phyloP scores from a whole-genome alignment of 1,140 invertebrate genomes.

The Caenorhabditis latens region DNA sequence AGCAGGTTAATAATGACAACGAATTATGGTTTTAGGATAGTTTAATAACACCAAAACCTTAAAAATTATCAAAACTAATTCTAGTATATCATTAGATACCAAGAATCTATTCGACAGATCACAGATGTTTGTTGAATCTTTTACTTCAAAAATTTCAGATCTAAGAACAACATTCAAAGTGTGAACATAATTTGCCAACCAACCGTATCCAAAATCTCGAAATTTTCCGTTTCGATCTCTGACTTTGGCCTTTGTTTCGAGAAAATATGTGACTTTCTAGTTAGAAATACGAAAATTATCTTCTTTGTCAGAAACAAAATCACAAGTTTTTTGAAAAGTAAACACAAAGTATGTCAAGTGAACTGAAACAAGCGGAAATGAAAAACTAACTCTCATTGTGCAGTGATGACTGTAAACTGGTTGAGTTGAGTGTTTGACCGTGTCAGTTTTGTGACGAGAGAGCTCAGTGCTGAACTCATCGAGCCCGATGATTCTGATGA shows the following conservation, averaged over 20 bases:
- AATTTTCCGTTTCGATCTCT: background rate
- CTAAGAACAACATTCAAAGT: too few species aligned
- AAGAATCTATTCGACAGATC: too few species aligned
- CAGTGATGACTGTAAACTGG: conserved; percentile 45
- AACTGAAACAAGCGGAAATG: background rate
- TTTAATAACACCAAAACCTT: too few species aligned
- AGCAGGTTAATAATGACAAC: too few species aligned
- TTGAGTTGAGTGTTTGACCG: conserved; percentile 35
- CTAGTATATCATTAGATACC: too few species aligned
- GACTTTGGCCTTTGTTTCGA: background rate
- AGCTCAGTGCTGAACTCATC: conserved; percentile 51
- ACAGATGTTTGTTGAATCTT: too few species aligned
- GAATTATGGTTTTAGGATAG: too few species aligned
- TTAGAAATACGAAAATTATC: background rate
- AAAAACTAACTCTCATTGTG: conserved; percentile 33
- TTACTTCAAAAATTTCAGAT: too few species aligned
- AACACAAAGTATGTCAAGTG: background rate
- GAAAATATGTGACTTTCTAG: background rate
- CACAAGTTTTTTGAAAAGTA: conserved; percentile 1
- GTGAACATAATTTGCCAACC: background rate
- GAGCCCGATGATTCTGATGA: conserved; percentile 38
- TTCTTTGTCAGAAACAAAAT: conserved; percentile 14
- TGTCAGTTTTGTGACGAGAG: conserved; percentile 51
- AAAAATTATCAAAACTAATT: too few species aligned
- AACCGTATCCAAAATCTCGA: background rate